A percentile compares a stretch with the other conserved stretches of the same genome.
These are phyloP conservation scores for Butorides virescens DNA, from an alignment of 2,113 vertebrate genomes.

Conservation along the genomic window DNA sequence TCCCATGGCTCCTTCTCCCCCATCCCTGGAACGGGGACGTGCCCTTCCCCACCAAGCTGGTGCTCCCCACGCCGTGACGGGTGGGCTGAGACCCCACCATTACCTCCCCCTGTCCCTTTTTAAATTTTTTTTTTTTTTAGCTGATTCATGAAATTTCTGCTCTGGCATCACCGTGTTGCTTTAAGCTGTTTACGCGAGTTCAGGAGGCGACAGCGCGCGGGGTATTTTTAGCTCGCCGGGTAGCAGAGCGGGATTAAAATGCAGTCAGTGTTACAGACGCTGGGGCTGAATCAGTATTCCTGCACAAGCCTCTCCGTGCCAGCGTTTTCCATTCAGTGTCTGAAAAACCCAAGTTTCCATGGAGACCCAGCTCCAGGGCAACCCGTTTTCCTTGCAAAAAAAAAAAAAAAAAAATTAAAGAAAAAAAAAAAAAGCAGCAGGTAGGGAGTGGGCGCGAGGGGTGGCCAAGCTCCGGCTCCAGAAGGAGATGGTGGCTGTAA, in stretches of 20 bases:
- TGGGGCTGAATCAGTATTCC: conserved; percentile 80
- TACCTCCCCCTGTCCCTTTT: background rate
- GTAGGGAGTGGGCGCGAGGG: conserved; percentile 41
- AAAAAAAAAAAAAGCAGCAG: conserved; percentile 36
- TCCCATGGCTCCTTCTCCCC: accelerated
- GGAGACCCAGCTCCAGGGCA: conserved; percentile 78
- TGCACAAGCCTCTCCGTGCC: conserved; percentile 69
- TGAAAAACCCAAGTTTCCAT: conserved; percentile 80
- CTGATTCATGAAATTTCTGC: conserved; percentile 57
- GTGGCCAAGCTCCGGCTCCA: background rate
- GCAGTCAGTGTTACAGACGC: conserved; percentile 74
- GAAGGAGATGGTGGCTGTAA: background rate
- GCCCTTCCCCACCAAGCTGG: accelerated
- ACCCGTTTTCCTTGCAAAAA: conserved; percentile 56
- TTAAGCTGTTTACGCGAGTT: conserved; percentile 62
- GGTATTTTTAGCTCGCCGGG: conserved; percentile 77
- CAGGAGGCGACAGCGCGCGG: conserved; percentile 35
- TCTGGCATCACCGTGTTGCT: conserved; percentile 30
- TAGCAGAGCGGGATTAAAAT: conserved; percentile 71
- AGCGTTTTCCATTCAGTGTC: conserved; percentile 77
- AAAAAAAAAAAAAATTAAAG: background rate
- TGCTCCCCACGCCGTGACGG: accelerated
- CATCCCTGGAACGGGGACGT: accelerated
- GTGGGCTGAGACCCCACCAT: background rate
- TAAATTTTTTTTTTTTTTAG: background rate